Conservation (phyloP, 1,140 invertebrate genomes). For the Lanistes nyassanus region DNA sequence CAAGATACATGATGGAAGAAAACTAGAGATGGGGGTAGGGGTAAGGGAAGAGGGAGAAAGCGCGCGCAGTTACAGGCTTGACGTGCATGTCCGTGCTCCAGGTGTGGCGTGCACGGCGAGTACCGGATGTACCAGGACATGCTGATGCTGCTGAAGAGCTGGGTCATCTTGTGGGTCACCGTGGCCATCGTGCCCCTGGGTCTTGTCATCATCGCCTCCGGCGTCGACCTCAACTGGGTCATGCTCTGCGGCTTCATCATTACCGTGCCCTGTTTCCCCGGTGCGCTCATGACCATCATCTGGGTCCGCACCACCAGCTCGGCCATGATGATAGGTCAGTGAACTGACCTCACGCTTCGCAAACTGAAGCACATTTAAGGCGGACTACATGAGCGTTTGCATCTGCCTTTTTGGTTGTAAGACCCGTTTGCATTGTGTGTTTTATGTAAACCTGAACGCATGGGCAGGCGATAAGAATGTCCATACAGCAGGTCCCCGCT, state of each 20-base stretch:
- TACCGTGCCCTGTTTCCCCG: conserved; percentile 54
- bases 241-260: conserved; percentile 53
- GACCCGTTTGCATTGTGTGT: too few relatives aligned
- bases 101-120: conserved; percentile 32
- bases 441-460: too few relatives aligned
- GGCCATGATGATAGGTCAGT: conserved; percentile 47
- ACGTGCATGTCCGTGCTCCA: neutral
- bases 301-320: conserved; percentile 51
- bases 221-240: conserved; percentile 54
- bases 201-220: conserved; percentile 38
- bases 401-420: too few relatives aligned
- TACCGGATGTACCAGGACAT: conserved; percentile 42
- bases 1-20: too few relatives aligned
- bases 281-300: conserved; percentile 48
- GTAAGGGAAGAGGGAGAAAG: too few relatives aligned
- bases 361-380: too few relatives aligned
- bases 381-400: too few relatives aligned
- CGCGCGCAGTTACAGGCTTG: too few relatives aligned
- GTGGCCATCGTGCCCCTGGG: conserved; percentile 51
- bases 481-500: too few relatives aligned
- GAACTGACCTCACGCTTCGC: too few relatives aligned
- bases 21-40: too few relatives aligned
- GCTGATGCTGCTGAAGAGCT: conserved; percentile 47
- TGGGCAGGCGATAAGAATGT: too few relatives aligned
- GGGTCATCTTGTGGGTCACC: conserved; percentile 59